Evolutionary conservation across 2,888 invertebrate genomes (phyloP), one percentile per base, ranked within the genome.

Genomic region (Oasisia sp.): DNA sequence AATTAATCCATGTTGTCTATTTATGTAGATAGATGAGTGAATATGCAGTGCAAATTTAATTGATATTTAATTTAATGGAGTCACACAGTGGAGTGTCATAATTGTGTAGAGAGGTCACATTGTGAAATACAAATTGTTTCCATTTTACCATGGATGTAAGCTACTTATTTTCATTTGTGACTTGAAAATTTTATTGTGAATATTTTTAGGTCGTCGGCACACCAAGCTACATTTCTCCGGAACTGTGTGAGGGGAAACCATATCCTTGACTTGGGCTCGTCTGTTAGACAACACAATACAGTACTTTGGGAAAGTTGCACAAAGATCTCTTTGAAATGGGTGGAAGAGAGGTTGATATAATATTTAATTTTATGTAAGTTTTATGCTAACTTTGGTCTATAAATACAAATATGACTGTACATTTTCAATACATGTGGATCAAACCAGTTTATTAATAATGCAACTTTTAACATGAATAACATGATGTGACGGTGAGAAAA

Each of bases 151-250:
- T 45, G 45, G 90, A 74, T 74, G 74, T 74, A 74, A 74, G 14
- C 27, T 74, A 74, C 74, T 74, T 74, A 27, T 74, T 74, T 74
- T 2, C 74, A 27, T 19, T 7, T 74, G 14, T 74, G 74, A 5
- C 74, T 74, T 74, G 38, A 89, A 92, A 19, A 32, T 92, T 32
- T 50, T 89, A 32, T 32, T 92, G 4, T 92, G 50, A 92, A 32
- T 32, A 32, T 91, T 94, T 95, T 19, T 94, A 96, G 92, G 97
- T 98, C 38, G 97, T 98, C 93, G 98, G 98, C 19, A 98, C 98
- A 11, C 98, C 98, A 32, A 98, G 98, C 96, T 98, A 98, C 96
- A 97, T 98, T 94, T 98, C 98, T 5, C 98, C 98, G 32, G 98
- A 98, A 96, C 96, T 98, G 92, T 98, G 98, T 94, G 97, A 98